phyloP scores from a whole-genome alignment of 2,797 vertebrate genomes.

The Garrulus glandarius region DNA sequence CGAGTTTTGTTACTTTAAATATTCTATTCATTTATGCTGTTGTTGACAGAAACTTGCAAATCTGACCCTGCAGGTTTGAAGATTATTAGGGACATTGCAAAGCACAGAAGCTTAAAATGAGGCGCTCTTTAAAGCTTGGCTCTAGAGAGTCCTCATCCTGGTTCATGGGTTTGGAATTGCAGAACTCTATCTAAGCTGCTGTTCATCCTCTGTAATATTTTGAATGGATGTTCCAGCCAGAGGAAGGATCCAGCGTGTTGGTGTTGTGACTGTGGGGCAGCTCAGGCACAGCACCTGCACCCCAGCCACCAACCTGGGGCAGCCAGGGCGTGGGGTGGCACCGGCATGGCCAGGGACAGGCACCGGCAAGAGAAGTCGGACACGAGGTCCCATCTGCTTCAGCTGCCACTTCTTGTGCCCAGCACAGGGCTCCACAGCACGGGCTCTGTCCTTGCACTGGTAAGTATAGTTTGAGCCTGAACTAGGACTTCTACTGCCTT shows the following conservation, averaged over 20 bases:
- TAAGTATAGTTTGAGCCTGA: fast-evolving
- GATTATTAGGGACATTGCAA: neutral
- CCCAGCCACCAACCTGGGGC: neutral
- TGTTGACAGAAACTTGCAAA: neutral
- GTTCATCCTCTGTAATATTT: neutral
- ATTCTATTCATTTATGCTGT: neutral
- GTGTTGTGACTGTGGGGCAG: neutral
- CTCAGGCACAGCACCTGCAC: neutral
- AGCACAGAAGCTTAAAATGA: neutral
- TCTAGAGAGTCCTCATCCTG: neutral
- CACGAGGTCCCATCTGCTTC: fast-evolving
- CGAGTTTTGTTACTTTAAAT: neutral
- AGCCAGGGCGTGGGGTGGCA: neutral
- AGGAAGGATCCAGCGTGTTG: neutral
- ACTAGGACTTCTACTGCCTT: neutral
- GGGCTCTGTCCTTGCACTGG: fast-evolving
- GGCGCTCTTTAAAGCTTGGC: neutral
- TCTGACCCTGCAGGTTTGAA: neutral
- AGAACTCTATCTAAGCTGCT: neutral
- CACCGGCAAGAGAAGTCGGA: fast-evolving
- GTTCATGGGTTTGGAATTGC: neutral
- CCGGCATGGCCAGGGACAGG: neutral
- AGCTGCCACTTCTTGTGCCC: neutral
- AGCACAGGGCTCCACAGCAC: neutral
- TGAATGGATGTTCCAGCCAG: neutral